A percentile compares a stretch with the other conserved stretches of the same genome.
These are phyloP conservation scores for Lampris incognitus DNA, from an alignment of 2,113 vertebrate species.

Conservation along the genomic window DNA sequence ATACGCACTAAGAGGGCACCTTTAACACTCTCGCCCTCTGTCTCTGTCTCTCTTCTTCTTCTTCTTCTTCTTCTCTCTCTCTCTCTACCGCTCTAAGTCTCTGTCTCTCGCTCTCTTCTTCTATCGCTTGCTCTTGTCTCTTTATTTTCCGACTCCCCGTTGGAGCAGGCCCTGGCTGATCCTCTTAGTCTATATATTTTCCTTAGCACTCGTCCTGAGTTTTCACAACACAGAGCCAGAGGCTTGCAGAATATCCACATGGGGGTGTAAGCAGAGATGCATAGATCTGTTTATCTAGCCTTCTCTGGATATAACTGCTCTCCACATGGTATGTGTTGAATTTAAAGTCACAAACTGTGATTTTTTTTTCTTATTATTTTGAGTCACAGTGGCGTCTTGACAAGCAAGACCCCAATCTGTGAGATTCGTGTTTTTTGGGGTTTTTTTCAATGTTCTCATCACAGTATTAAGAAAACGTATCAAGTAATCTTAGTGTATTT, in stretches of 20 bases:
- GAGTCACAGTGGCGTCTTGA: too few relatives aligned
- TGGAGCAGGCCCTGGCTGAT: slow-evolving; percentile 51
- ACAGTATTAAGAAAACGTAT: too few relatives aligned
- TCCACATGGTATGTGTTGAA: slow-evolving; percentile 13
- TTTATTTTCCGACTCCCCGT: slow-evolving; percentile 47
- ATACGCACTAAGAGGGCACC: slow-evolving; percentile 35
- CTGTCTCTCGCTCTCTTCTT: neutral
- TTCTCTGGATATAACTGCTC: slow-evolving; percentile 5
- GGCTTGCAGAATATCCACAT: slow-evolving; percentile 30
- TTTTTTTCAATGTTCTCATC: too few relatives aligned
- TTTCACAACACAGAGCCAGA: slow-evolving; percentile 60
- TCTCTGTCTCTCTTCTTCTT: slow-evolving; percentile 27
- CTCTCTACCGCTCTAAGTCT: slow-evolving; percentile 18
- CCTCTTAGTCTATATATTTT: slow-evolving; percentile 54
- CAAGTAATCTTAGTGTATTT: too few relatives aligned
- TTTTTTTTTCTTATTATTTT: neutral
- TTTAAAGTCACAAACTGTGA: neutral
- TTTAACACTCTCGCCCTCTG: neutral
- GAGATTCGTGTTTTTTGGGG: too few relatives aligned
- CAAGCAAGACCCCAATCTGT: too few relatives aligned
- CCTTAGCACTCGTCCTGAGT: slow-evolving; percentile 46
- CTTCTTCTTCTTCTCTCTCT: slow-evolving; percentile 49
- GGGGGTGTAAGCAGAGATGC: slow-evolving; percentile 36
- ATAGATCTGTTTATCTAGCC: slow-evolving; percentile 50
- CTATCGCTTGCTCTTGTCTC: slow-evolving; percentile 19